Evolutionary conservation across 2,113 vertebrate genomes (phyloP).

Genomic region (Corvus cornix): DNA sequence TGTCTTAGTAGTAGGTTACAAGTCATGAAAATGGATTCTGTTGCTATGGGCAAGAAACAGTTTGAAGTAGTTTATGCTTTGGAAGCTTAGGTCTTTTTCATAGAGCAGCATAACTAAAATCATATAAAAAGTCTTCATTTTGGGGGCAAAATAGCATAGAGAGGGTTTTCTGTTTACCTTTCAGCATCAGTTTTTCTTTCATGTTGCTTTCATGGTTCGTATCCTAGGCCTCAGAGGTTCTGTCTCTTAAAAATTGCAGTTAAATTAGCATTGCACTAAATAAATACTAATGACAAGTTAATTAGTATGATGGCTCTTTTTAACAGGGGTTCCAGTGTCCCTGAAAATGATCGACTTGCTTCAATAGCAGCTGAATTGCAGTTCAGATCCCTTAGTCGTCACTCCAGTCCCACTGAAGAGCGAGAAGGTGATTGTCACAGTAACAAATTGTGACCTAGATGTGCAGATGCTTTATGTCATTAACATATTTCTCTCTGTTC

Average conservation of each 20-base stretch:
- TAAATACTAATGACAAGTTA: not conserved
- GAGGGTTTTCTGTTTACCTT: not conserved
- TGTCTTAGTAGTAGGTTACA: not conserved
- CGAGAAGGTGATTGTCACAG: constrained; percentile 82
- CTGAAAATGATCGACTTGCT: constrained; percentile 92
- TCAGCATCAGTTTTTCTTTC: not conserved
- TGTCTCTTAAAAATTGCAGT: not conserved
- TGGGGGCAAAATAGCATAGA: not conserved
- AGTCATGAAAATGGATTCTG: not conserved
- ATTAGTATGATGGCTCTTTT: constrained; percentile 14
- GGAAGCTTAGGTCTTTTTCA: not conserved
- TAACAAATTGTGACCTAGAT: not conserved
- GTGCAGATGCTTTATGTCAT: not conserved
- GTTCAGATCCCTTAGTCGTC: constrained; percentile 95
- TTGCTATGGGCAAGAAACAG: not conserved
- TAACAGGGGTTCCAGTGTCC: constrained; percentile 88
- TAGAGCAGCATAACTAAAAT: not conserved
- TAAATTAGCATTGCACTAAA: not conserved
- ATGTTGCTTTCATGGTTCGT: not conserved
- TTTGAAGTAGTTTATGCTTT: not conserved
- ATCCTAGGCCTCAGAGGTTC: not conserved
- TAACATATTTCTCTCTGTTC: not conserved
- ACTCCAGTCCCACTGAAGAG: constrained; percentile 97
- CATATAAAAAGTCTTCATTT: not conserved
- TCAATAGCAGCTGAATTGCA: constrained; percentile 91